phyloP scores from a whole-genome alignment of 2,113 vertebrate genomes.

The Proterorhinus semilunaris region DNA sequence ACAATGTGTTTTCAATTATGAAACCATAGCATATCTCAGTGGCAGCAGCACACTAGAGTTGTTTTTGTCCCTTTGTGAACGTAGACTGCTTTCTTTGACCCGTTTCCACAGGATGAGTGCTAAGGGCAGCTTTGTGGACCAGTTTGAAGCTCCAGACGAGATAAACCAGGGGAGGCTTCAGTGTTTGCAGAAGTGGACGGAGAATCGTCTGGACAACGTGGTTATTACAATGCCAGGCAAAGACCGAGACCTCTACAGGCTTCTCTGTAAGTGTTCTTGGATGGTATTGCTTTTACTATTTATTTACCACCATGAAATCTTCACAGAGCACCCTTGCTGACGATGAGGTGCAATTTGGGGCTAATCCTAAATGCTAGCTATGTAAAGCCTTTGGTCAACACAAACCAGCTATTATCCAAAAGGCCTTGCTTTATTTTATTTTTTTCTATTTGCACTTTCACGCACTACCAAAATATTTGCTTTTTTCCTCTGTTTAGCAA shows the following conservation, averaged over 20 bases:
- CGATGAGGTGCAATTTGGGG: background rate
- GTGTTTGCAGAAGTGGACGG: constrained; percentile 71
- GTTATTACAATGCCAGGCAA: constrained; percentile 53
- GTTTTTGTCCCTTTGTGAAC: too few species aligned
- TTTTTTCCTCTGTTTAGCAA: too few species aligned
- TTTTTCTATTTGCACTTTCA: too few species aligned
- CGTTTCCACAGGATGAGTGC: constrained; percentile 23
- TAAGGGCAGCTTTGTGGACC: constrained; percentile 31
- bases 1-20: too few species aligned
- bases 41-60: too few species aligned
- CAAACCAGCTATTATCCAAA: background rate
- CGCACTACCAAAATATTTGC: too few species aligned
- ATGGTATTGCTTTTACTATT: too few species aligned
- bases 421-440: too few species aligned
- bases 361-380: background rate
- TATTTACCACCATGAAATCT: background rate
- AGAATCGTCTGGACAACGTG: constrained; percentile 63
- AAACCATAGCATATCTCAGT: too few species aligned
- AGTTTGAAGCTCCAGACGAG: constrained; percentile 54
- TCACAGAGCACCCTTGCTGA: background rate
- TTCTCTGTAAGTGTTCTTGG: constrained; percentile 66
- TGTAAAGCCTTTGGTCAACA: background rate
- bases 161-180: constrained; percentile 58
- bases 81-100: background rate
- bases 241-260: constrained; percentile 68